A percentile compares a stretch with the other conserved stretches of the same genome.
phyloP scores from a whole-genome alignment of 35 echinoderm and acorn worm species.

The Ptychodera flava region DNA sequence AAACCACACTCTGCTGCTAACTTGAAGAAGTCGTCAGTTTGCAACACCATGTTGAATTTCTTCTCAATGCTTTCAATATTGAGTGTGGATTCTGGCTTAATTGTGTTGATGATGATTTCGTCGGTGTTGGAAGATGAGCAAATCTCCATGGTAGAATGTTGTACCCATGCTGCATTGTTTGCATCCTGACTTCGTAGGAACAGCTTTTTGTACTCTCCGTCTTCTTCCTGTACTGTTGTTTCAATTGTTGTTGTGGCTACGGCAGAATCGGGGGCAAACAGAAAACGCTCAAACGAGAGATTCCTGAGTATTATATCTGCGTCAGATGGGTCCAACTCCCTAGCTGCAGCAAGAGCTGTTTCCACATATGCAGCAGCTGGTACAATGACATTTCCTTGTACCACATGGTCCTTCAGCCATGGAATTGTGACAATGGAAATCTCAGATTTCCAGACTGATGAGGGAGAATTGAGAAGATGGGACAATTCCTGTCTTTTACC shows the following conservation, averaged over 20 bases:
- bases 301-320: conserved; percentile 55
- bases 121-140: not conserved
- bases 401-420: conserved; percentile 87
- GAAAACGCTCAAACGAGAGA: conserved; percentile 82
- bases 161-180: conserved; percentile 56
- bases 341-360: conserved; percentile 59
- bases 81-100: not conserved
- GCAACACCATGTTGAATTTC: conserved; percentile 64
- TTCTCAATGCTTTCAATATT: not conserved
- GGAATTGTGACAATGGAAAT: conserved; percentile 58
- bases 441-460: conserved; percentile 54
- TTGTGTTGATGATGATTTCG: too few relatives aligned
- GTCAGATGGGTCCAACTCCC: conserved; percentile 30
- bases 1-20: conserved; percentile 81
- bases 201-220: conserved; percentile 60
- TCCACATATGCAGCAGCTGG: conserved; percentile 91
- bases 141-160: conserved; percentile 17
- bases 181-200: conserved; percentile 66
- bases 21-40: conserved; percentile 79
- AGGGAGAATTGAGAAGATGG: conserved; percentile 65
- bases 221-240: conserved; percentile 49
- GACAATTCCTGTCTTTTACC: conserved; percentile 68
- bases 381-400: conserved; percentile 89
- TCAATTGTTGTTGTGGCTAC: conserved; percentile 52
- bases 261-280: conserved; percentile 50